These are phyloP conservation scores for Thymelicus sylvestris DNA, from an alignment of 2,888 invertebrate species.

Conservation along the genomic window DNA sequence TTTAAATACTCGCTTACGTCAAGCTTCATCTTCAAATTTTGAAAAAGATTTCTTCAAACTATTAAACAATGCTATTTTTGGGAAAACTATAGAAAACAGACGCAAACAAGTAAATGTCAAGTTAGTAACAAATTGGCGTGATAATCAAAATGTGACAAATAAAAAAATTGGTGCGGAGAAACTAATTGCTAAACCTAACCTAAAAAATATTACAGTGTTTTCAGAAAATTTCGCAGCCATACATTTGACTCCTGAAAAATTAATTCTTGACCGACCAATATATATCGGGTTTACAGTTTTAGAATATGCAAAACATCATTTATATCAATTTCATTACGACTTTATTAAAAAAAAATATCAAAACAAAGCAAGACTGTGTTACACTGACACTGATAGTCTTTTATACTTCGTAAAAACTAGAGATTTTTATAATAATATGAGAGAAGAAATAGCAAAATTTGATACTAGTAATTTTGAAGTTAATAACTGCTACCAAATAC, in stretches of 20 bases:
- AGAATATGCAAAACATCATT: constrained; percentile 26
- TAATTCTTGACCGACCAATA: constrained; percentile 25
- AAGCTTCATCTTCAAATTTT: constrained; percentile 18
- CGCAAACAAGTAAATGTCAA: constrained; percentile 13
- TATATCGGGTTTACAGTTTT: constrained; percentile 32
- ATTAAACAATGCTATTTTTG: too few relatives aligned
- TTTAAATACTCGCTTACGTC: constrained; percentile 14
- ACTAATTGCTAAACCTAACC: not conserved
- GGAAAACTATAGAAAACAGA: too few relatives aligned
- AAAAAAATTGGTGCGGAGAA: constrained; percentile 21
- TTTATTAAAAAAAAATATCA: constrained; percentile 25
- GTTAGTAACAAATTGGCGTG: not conserved
- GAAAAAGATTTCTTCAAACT: constrained; percentile 13
- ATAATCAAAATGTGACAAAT: constrained; percentile 12
- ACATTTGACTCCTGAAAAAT: not conserved
- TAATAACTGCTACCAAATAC: constrained; percentile 31
- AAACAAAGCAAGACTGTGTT: constrained; percentile 35
- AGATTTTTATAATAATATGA: constrained; percentile 38
- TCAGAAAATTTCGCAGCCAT: not conserved
- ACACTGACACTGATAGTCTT: constrained; percentile 41
- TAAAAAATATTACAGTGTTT: not conserved
- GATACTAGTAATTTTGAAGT: constrained; percentile 39
- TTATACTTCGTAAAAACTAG: constrained; percentile 35
- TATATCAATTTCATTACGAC: constrained; percentile 30
- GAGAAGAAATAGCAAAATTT: constrained; percentile 33